phyloP scores from a whole-genome alignment of 2,113 vertebrate species.

The Maccullochella peelii region DNA sequence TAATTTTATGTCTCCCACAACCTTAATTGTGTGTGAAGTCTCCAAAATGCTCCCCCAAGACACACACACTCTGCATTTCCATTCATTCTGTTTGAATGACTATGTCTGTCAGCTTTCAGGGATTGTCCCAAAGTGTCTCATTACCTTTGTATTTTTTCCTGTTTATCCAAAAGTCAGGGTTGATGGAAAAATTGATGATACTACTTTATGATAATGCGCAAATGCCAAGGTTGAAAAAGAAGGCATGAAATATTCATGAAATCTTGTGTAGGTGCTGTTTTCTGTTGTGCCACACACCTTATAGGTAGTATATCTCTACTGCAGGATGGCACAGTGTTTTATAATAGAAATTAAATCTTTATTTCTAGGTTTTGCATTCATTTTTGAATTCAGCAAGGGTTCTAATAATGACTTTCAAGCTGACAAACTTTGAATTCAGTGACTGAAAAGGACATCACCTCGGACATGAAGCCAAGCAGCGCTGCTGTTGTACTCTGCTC shows the following conservation, averaged over 20 bases:
- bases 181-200: constrained; percentile 20
- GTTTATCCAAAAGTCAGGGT: background rate
- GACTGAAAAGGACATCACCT: background rate
- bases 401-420: constrained; percentile 11
- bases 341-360: background rate
- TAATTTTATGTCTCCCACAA: background rate
- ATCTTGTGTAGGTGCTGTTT: constrained; percentile 16
- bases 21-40: constrained; percentile 1
- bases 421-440: background rate
- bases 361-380: background rate
- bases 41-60: constrained; percentile 2
- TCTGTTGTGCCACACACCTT: background rate
- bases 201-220: constrained; percentile 27
- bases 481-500: constrained; percentile 14
- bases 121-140: constrained; percentile 20
- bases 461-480: background rate
- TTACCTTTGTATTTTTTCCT: constrained; percentile 17
- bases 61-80: background rate
- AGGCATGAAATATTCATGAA: constrained; percentile 48
- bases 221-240: constrained; percentile 3
- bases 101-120: background rate
- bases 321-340: background rate
- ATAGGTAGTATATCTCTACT: background rate
- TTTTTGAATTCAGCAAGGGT: background rate
- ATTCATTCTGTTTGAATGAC: background rate